These are phyloP conservation scores for Eurosta solidaginis DNA, from an alignment of 1,140 invertebrate species.

Conservation along the genomic window DNA sequence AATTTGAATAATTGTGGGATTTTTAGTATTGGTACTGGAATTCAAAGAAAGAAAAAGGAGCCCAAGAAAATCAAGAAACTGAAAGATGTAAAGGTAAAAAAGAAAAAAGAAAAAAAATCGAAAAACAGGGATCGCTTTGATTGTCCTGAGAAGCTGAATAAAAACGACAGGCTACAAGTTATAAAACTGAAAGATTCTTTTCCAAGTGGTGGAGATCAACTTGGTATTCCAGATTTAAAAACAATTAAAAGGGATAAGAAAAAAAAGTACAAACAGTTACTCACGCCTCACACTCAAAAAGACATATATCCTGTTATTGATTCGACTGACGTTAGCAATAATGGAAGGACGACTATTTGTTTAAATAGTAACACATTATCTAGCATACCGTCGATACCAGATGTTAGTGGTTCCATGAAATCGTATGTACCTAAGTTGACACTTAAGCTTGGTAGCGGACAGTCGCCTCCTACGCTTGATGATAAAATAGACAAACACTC, in stretches of 20 bases:
- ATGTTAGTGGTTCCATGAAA: neutral
- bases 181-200: neutral
- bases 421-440: constrained; percentile 76
- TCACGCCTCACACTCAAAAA: neutral
- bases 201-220: neutral
- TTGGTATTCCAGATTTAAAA: constrained; percentile 68
- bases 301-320: neutral
- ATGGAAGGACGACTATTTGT: neutral
- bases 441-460: constrained; percentile 68
- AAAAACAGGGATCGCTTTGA: constrained; percentile 60
- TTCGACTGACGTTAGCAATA: neutral
- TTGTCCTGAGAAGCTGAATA: neutral
- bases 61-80: constrained; percentile 64
- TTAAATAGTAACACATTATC: neutral
- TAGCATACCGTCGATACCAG: neutral
- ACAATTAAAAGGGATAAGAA: constrained; percentile 66
- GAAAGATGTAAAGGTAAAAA: constrained; percentile 71
- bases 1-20: neutral
- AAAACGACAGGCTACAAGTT: neutral
- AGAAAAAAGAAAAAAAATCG: constrained; percentile 79
- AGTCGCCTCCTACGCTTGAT: constrained; percentile 37
- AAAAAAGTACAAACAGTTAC: constrained; percentile 58
- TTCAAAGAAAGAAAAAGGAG: constrained; percentile 71
- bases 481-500: constrained; percentile 29
- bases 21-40: constrained; percentile 55